These are phyloP conservation scores for Catharus bicknelli DNA, from an alignment of 2,113 vertebrate genomes.

Conservation along the genomic window DNA sequence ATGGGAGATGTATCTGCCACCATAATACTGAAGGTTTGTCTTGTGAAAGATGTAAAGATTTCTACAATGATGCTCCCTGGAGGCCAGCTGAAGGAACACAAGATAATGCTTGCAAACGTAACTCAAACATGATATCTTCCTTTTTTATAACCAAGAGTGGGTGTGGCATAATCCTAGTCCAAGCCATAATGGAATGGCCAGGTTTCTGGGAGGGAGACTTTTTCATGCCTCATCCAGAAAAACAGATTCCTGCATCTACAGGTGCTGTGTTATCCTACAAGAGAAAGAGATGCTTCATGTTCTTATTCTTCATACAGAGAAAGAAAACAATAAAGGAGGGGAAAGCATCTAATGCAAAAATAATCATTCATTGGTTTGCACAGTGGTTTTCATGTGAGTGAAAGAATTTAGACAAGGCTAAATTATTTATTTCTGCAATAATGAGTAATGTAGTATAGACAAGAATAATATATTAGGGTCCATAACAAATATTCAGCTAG, in stretches of 20 bases:
- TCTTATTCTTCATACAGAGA: background rate
- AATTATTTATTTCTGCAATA: background rate
- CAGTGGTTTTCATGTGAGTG: background rate
- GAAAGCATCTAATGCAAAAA: background rate
- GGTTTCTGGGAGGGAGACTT: background rate
- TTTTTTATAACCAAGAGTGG: background rate
- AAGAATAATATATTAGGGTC: background rate
- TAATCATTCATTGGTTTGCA: background rate
- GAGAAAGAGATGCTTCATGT: background rate
- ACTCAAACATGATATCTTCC: background rate
- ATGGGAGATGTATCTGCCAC: slow-evolving; percentile 82
- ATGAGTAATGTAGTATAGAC: background rate
- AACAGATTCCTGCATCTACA: background rate
- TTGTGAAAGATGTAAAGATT: slow-evolving; percentile 85
- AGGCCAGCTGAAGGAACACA: slow-evolving; percentile 75
- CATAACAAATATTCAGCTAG: background rate
- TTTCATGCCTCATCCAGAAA: background rate
- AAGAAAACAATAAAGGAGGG: background rate
- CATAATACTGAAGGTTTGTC: slow-evolving; percentile 85
- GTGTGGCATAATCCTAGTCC: background rate
- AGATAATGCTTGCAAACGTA: slow-evolving; percentile 81
- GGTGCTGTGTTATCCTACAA: background rate
- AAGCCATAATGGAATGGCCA: background rate
- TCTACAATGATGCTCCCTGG: slow-evolving; percentile 88
- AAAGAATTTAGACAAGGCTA: background rate